Percentiles rank a stretch among this genome's conserved stretches.
These are phyloP conservation scores for Homarus americanus DNA, from an alignment of 1,140 invertebrate species.

Conservation along the genomic window DNA sequence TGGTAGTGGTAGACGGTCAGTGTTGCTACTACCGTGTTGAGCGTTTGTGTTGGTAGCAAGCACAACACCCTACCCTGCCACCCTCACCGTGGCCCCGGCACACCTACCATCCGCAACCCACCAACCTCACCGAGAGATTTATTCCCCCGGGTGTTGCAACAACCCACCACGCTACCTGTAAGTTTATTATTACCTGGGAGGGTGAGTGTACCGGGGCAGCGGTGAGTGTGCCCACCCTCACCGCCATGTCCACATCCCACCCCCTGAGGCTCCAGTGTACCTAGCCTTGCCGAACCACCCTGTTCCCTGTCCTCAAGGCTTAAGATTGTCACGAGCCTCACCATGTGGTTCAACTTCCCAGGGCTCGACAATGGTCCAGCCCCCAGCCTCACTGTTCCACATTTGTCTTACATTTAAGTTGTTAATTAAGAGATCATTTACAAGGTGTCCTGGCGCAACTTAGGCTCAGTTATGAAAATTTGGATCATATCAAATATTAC, in stretches of 20 bases:
- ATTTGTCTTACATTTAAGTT: neutral
- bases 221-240: neutral
- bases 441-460: neutral
- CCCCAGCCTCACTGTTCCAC: neutral
- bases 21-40: neutral
- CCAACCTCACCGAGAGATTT: neutral
- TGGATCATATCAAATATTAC: neutral
- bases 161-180: slow-evolving; percentile 1
- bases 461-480: neutral
- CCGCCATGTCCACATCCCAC: neutral
- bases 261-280: neutral
- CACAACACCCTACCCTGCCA: neutral
- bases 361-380: neutral
- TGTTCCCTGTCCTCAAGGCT: neutral
- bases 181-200: neutral
- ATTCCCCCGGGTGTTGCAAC: neutral
- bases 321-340: neutral
- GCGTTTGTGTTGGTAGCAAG: neutral
- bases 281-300: neutral
- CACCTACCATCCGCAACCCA: neutral
- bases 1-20: neutral
- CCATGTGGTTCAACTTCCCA: slow-evolving; percentile 8
- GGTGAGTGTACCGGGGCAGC: neutral
- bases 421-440: neutral
- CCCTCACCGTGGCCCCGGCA: neutral